Conservation (phyloP, 1,140 invertebrate genomes). For the Drosophila pachea region DNA sequence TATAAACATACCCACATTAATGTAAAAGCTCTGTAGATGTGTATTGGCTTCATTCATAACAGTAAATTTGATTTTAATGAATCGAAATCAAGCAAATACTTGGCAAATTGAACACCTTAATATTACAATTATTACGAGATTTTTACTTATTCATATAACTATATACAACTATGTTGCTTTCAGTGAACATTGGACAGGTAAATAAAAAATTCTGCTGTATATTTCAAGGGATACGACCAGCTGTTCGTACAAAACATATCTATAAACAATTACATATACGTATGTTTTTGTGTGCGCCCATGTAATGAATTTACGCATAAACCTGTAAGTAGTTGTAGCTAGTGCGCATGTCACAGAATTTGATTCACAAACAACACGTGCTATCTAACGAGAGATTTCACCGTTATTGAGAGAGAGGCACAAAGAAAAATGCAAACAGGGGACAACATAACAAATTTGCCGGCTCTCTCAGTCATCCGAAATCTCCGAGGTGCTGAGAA, state of each 20-base stretch:
- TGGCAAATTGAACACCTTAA: too few species aligned
- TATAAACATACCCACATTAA: too few species aligned
- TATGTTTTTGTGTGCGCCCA: background rate
- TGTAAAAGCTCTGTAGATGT: too few species aligned
- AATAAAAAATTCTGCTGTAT: background rate
- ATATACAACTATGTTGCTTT: background rate
- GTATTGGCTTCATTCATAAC: too few species aligned
- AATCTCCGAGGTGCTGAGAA: background rate
- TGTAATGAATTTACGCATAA: constrained; percentile 5
- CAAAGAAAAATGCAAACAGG: background rate
- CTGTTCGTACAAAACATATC: constrained; percentile 14
- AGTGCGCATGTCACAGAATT: constrained; percentile 32
- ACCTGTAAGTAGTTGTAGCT: constrained; percentile 7
- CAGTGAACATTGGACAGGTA: background rate
- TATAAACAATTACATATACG: constrained; percentile 11
- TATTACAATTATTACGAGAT: too few species aligned
- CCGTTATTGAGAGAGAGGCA: constrained; percentile 9
- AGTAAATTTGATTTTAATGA: too few species aligned
- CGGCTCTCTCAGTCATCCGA: constrained; percentile 25
- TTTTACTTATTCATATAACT: too few species aligned
- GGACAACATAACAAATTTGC: constrained; percentile 4
- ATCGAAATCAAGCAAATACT: too few species aligned
- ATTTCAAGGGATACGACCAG: constrained; percentile 7
- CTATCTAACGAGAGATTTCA: constrained; percentile 4
- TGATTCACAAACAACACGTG: constrained; percentile 39